Conservation (phyloP, 1,140 invertebrate species). For the Colletes gigas region DNA sequence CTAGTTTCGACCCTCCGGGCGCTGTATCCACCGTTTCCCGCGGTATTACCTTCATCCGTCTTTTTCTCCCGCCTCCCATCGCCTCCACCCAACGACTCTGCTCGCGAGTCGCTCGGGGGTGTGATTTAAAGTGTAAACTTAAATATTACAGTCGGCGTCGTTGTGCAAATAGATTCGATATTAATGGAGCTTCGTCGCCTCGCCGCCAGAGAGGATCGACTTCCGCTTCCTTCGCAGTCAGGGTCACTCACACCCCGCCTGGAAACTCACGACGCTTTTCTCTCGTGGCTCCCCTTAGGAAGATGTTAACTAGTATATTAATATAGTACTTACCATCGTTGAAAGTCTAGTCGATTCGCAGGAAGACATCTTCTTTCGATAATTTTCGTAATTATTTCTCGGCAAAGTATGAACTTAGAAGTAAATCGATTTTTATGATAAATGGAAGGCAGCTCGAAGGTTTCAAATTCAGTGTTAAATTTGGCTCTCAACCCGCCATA, state of each 20-base stretch:
- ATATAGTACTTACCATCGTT: too few relatives aligned
- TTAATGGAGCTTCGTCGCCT: conserved; percentile 67
- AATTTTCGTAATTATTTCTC: too few relatives aligned
- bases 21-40: conserved; percentile 33
- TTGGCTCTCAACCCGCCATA: too few relatives aligned
- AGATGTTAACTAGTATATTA: too few relatives aligned
- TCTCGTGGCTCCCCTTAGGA: not conserved
- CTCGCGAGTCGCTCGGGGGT: conserved; percentile 58
- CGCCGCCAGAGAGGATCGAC: not conserved
- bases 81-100: not conserved
- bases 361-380: too few relatives aligned
- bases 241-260: not conserved
- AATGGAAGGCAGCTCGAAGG: too few relatives aligned
- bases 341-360: too few relatives aligned
- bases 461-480: too few relatives aligned
- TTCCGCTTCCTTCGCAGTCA: not conserved
- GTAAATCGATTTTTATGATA: too few relatives aligned
- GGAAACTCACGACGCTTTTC: not conserved
- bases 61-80: conserved; percentile 23
- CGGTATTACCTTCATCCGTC: conserved; percentile 54
- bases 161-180: conserved; percentile 73
- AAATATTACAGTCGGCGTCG: conserved; percentile 70
- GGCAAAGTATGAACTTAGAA: too few relatives aligned
- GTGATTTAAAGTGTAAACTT: conserved; percentile 74
- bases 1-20: not conserved